These are phyloP conservation scores for Siphamia tubifer DNA, from an alignment of 2,113 vertebrate genomes.

Conservation along the genomic window DNA sequence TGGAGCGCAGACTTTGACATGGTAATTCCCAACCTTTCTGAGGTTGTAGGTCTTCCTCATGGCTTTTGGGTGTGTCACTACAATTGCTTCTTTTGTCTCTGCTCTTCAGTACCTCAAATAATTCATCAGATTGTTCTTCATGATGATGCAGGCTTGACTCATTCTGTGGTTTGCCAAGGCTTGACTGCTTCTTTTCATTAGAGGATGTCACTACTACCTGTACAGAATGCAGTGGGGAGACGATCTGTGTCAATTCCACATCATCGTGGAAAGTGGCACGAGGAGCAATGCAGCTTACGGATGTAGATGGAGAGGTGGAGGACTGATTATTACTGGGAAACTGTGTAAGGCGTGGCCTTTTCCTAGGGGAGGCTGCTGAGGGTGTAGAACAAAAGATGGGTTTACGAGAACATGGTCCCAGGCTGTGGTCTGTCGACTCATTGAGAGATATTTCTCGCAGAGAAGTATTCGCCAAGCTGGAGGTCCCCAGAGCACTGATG, in stretches of 20 bases:
- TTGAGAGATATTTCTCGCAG: constrained; percentile 53
- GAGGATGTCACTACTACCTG: neutral
- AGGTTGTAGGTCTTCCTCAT: neutral
- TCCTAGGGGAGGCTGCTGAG: constrained; percentile 20
- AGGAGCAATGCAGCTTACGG: constrained; percentile 9
- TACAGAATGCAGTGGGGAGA: neutral
- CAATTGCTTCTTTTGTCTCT: neutral
- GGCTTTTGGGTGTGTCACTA: neutral
- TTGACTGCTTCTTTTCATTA: neutral
- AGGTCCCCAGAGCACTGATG: neutral
- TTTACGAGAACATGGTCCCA: constrained; percentile 31
- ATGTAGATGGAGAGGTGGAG: neutral
- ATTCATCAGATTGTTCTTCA: neutral
- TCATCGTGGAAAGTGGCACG: constrained; percentile 29
- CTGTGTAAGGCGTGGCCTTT: neutral
- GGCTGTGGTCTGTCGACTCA: constrained; percentile 28
- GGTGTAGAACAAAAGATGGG: constrained; percentile 74
- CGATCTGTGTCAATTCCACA: neutral
- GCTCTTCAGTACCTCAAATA: neutral
- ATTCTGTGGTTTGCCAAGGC: neutral
- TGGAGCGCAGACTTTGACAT: neutral
- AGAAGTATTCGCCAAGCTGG: neutral
- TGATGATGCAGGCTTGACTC: neutral
- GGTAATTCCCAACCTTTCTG: neutral
- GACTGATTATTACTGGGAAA: constrained; percentile 4